These are phyloP conservation scores for Mellivora capensis DNA, from an alignment of 2,113 vertebrate species.

Conservation along the genomic window DNA sequence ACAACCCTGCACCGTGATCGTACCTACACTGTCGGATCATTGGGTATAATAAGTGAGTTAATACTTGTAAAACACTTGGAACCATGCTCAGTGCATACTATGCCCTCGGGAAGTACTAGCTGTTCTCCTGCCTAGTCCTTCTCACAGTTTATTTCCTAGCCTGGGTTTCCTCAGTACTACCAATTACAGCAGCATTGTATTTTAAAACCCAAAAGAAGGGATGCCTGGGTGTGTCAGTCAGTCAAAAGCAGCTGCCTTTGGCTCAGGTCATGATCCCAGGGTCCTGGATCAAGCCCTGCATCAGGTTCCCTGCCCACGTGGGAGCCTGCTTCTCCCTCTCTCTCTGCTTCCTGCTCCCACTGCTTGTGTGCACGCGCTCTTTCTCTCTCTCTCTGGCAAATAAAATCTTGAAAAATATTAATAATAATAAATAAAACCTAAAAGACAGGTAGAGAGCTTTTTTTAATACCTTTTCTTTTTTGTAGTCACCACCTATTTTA, in stretches of 20 bases:
- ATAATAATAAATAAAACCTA: neutral
- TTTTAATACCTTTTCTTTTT: neutral
- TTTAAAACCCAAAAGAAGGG: neutral
- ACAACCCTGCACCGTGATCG: neutral
- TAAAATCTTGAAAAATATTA: too few relatives aligned
- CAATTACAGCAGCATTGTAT: neutral
- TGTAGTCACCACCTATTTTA: neutral
- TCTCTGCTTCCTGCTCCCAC: too few relatives aligned
- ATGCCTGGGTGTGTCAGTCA: too few relatives aligned
- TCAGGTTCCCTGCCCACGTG: too few relatives aligned
- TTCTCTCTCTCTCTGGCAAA: too few relatives aligned
- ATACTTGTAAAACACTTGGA: neutral
- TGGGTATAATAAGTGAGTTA: neutral
- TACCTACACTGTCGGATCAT: neutral
- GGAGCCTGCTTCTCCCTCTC: too few relatives aligned
- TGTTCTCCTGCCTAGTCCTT: neutral
- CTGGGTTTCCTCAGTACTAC: neutral
- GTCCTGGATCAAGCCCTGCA: too few relatives aligned
- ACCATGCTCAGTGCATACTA: neutral
- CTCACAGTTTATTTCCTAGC: neutral
- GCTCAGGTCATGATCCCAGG: too few relatives aligned
- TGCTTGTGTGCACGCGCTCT: too few relatives aligned
- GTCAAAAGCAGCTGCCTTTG: too few relatives aligned
- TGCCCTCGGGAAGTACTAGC: neutral
- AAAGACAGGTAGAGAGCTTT: neutral